Percentiles rank a stretch among this genome's conserved stretches.
Evolutionary conservation across 2,797 vertebrate species (phyloP).

Genomic region (Enteromius treurensis): DNA sequence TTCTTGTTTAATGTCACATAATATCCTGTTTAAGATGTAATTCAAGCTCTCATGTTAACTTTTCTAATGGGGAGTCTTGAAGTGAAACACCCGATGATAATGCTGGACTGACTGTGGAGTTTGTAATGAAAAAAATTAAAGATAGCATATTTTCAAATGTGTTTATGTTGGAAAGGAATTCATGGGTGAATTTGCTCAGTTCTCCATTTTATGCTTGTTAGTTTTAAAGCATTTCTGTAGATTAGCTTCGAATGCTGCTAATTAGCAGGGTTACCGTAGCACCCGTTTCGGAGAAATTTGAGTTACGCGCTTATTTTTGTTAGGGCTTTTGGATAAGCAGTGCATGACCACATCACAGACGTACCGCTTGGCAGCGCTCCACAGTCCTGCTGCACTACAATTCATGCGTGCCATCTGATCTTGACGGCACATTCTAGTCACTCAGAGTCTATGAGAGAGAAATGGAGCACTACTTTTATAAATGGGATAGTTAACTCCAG

Average conservation of each 20-base stretch:
- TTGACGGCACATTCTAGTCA: conserved; percentile 53
- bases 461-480: conserved; percentile 40
- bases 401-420: conserved; percentile 52
- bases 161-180: conserved; percentile 26
- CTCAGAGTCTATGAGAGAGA: conserved; percentile 31
- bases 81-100: neutral
- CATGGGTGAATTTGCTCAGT: conserved; percentile 17
- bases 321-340: conserved; percentile 39
- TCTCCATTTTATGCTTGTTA: conserved; percentile 19
- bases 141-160: conserved; percentile 3
- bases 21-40: neutral
- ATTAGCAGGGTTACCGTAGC: conserved; percentile 39
- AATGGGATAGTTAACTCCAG: neutral
- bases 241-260: conserved; percentile 31
- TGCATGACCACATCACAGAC: conserved; percentile 60
- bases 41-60: neutral
- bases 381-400: conserved; percentile 41
- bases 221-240: conserved; percentile 27
- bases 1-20: neutral
- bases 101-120: neutral
- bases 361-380: conserved; percentile 31
- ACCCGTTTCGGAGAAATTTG: conserved; percentile 47
- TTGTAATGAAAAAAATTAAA: conserved; percentile 6
- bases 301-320: conserved; percentile 46
- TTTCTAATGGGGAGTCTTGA: neutral